Evolutionary conservation across 2,113 vertebrate genomes (phyloP).

Genomic region (Sylvicapra grimmia): DNA sequence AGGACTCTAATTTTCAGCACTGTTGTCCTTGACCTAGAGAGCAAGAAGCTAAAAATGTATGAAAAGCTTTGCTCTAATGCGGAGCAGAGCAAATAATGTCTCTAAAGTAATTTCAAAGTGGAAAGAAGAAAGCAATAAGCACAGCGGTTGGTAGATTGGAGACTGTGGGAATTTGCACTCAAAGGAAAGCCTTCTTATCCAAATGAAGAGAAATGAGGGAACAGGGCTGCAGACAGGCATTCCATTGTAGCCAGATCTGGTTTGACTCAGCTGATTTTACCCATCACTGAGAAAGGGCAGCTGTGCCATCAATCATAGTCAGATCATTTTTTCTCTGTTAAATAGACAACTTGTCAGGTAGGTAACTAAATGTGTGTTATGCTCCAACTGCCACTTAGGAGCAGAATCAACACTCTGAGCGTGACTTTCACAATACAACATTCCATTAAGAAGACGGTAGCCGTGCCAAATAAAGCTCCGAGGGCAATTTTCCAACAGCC

Average conservation of each 20-base stretch:
- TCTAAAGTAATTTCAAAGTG: slow-evolving; percentile 69
- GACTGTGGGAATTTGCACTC: slow-evolving; percentile 63
- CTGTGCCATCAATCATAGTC: slow-evolving; percentile 71
- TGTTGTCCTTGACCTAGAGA: slow-evolving; percentile 59
- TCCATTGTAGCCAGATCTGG: slow-evolving; percentile 40
- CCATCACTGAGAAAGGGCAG: slow-evolving; percentile 61
- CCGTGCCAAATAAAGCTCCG: slow-evolving; percentile 30
- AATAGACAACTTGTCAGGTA: slow-evolving; percentile 65
- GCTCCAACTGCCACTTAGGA: slow-evolving; percentile 55
- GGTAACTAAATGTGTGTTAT: slow-evolving; percentile 52
- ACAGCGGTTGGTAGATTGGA: slow-evolving; percentile 68
- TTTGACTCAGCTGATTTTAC: slow-evolving; percentile 71
- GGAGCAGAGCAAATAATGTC: background rate
- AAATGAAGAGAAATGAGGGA: slow-evolving; percentile 77
- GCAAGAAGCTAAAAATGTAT: background rate
- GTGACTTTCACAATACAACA: slow-evolving; percentile 54
- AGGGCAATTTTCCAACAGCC: slow-evolving; percentile 50
- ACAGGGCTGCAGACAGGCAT: slow-evolving; percentile 28
- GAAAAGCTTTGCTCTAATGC: slow-evolving; percentile 40
- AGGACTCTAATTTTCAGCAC: slow-evolving; percentile 33
- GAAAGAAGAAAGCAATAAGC: slow-evolving; percentile 72
- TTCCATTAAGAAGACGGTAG: slow-evolving; percentile 33
- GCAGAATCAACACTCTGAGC: slow-evolving; percentile 31
- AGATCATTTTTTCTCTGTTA: slow-evolving; percentile 62
- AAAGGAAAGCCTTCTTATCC: slow-evolving; percentile 65